Base-by-base conservation (phyloP, 2,113 vertebrate genomes). In the Limanda limanda region DNA sequence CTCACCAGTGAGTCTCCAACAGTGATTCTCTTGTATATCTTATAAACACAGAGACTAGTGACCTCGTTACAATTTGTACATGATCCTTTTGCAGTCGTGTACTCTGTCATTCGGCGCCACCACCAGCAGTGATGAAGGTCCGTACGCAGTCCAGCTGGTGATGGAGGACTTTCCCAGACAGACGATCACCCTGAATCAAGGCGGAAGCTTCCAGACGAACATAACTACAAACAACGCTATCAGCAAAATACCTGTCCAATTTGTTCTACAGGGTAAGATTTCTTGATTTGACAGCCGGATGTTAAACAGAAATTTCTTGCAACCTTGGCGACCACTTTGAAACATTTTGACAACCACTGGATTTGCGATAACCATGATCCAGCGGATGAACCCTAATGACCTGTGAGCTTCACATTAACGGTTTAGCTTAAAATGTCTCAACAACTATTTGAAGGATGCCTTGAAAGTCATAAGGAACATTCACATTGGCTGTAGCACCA, bases 231-330 rank as follows among this genome's bases (percentile, higher is more conserved):
- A 2, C 1, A 4, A 59, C 1, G 3, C 74, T 2, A 72, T 91
- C 72, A 86, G 90, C 47, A 83, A 84, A 73, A 55, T 91, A 27
- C 87, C 90, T 0, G 1, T 91, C 6, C 87, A 89, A 74, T 91
- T 91, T 85, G 23, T 18, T 51, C 31, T 90, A 4, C 55, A 0
- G 2, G 83, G 90, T 88, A 1, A 57, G 56, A 27, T 2, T 64
- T 59, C 14, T 17, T 18, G 45, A 1, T 18, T 48, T 45, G 42
- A 45, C 42, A 37, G 9, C 7, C 7, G 9, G 35, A 37, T 2
- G 3, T 15, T 45, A 15, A 3, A 15, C 9, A 37, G 0, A 37
- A 10, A 37, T 37, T 10, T 37, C 8, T 37, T 31, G 31, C 6
- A 31, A 37, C 35, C 0, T 37, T 37, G 35, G 35, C 9, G 6